Conservation (phyloP, 2,888 invertebrate species). For the Pseudoips prasinana region DNA sequence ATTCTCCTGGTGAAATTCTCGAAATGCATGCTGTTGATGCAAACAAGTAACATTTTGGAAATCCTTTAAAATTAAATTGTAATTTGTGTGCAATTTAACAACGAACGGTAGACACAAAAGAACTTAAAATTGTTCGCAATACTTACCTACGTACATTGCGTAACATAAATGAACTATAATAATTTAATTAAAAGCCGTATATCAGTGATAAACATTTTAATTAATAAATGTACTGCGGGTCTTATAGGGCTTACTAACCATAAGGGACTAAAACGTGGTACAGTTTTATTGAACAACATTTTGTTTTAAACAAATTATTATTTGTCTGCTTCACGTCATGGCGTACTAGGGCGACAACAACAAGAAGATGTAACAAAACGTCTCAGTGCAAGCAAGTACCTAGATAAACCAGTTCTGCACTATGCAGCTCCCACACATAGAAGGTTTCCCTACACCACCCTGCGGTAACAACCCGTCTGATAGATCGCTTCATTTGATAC, state of each 20-base stretch:
- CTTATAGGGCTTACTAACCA: too few species aligned
- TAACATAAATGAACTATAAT: too few species aligned
- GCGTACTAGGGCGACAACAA: conserved; percentile 47
- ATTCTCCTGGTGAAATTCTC: too few species aligned
- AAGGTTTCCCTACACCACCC: conserved; percentile 63
- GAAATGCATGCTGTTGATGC: conserved; percentile 42
- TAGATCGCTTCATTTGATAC: conserved; percentile 75
- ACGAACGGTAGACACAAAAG: conserved; percentile 56
- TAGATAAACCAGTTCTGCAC: conserved; percentile 69
- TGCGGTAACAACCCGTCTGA: conserved; percentile 64
- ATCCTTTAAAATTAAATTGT: conserved; percentile 53
- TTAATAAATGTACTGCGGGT: too few species aligned
- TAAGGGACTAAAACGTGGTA: too few species aligned
- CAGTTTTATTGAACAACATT: too few species aligned
- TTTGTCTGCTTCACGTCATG: conserved; percentile 18
- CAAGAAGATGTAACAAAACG: conserved; percentile 39
- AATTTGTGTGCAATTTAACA: conserved; percentile 18
- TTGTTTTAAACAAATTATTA: too few species aligned
- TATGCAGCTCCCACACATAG: conserved; percentile 69
- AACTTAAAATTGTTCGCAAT: conserved; percentile 32
- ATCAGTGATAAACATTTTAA: too few species aligned
- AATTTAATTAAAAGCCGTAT: too few species aligned
- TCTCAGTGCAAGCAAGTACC: conserved; percentile 39
- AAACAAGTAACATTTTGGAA: conserved; percentile 64
- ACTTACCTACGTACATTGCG: too few species aligned